Base-by-base conservation (phyloP, 2,113 vertebrate genomes). In the Chamaetylas fuelleborni region DNA sequence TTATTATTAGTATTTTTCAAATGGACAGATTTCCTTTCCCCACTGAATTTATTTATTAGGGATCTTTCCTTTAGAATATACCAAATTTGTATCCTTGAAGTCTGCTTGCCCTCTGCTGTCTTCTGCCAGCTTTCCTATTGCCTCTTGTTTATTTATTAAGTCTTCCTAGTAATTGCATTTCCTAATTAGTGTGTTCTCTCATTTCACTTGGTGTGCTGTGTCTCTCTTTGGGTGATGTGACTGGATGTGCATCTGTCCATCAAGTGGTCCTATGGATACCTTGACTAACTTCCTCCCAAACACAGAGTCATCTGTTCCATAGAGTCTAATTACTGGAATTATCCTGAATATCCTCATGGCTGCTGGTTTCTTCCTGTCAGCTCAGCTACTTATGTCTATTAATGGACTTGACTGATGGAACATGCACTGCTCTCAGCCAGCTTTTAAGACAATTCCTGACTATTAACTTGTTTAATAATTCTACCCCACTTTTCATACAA, bases 81-180 rank as follows among this genome's bases (percentile, higher is more conserved):
- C n/a, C 24, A 24, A 57, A 11, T 53, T 61, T 87, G 7, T 31
- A n/a, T 67, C 60, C n/a, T 84, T 25, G 19, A 57, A 67, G 56
- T 34, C 51, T 86, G 47, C 31, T 93, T 12, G 53, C 57, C 69
- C 43, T 93, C 34, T 92, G 33, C 54, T 86, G 47, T 51, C 51
- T 69, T 56, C 73, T 91, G 48, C 34, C 62, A 92, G 58, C 34
- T 22, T 91, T 92, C 38, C 36, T 42, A 81, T 69, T 11, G 4
- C 57, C 48, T 79, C 73, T 82, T 87, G 45, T 45, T 93, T 92
- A 74, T 84, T 94, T 91, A 86, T 84, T 81, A 87, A 64, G 45
- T 87, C 73, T 88, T 84, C 61, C 61, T 57, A 26, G n/a, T 48
- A 86, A 72, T 79, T 84, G 34, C 28, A 65, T 79, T 91, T 93